These are phyloP conservation scores for Onychostoma macrolepis DNA, from an alignment of 2,113 vertebrate genomes.

Conservation along the genomic window DNA sequence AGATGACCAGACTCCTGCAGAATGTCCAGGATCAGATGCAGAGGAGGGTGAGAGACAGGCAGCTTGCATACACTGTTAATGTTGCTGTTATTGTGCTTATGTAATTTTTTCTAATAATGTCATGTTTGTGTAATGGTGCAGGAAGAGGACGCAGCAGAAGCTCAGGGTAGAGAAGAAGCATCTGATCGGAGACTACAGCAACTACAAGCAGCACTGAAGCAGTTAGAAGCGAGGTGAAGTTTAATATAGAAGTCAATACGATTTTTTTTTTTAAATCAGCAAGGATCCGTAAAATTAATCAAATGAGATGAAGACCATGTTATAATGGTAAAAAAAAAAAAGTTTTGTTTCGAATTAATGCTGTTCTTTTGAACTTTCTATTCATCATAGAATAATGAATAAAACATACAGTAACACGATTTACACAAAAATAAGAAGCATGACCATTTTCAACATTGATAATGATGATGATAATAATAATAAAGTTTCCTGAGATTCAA, in stretches of 20 bases:
- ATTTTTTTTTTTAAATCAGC: background rate
- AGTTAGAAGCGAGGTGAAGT: slow-evolving; percentile 84
- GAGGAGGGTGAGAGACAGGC: slow-evolving; percentile 76
- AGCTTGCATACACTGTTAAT: background rate
- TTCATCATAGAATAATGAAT: no score
- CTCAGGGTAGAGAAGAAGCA: slow-evolving; percentile 81
- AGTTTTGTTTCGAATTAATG: background rate
- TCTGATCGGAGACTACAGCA: slow-evolving; percentile 84
- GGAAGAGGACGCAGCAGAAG: slow-evolving; percentile 82
- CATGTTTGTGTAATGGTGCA: slow-evolving; percentile 61
- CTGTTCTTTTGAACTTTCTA: background rate
- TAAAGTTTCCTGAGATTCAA: background rate
- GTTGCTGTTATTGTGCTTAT: slow-evolving; percentile 12
- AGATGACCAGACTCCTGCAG: slow-evolving; percentile 81
- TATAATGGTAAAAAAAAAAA: background rate
- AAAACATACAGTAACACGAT: no score
- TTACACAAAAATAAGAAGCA: no score
- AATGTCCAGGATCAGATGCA: slow-evolving; percentile 81
- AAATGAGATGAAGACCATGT: background rate
- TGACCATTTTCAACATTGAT: background rate
- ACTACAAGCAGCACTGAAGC: slow-evolving; percentile 81
- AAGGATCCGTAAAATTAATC: background rate
- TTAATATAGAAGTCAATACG: background rate
- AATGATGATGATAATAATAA: background rate
- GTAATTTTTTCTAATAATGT: background rate